phyloP scores from a whole-genome alignment of 2,113 vertebrate genomes.

The Erythrolamprus reginae region DNA sequence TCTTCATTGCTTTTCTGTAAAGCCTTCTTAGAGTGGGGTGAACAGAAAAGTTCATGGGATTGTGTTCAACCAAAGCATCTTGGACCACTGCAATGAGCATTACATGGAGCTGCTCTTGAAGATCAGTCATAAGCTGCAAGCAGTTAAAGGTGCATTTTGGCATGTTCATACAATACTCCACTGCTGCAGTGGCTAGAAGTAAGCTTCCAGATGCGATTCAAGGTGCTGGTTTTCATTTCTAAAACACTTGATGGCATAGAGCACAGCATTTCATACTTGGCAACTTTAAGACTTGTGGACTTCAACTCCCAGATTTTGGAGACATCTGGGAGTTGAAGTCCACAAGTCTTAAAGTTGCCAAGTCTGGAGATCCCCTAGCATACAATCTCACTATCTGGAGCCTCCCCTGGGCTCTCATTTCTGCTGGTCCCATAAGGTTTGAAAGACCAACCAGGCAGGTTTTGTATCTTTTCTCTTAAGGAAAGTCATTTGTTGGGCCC shows the following conservation, averaged over 20 bases:
- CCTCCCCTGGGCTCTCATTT: background rate
- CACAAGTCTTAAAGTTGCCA: too few species aligned
- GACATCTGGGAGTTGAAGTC: too few species aligned
- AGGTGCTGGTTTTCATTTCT: background rate
- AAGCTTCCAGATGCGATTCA: background rate
- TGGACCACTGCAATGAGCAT: background rate
- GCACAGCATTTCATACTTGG: too few species aligned
- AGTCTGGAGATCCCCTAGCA: too few species aligned
- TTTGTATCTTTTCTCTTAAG: background rate
- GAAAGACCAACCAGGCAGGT: background rate
- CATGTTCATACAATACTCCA: background rate
- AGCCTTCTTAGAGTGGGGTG: background rate
- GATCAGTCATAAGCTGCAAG: background rate
- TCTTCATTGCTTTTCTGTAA: background rate
- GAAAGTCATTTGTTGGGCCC: background rate
- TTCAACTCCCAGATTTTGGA: too few species aligned
- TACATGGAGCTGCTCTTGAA: background rate
- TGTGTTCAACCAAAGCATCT: background rate
- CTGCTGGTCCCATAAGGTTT: background rate
- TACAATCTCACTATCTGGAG: too few species aligned
- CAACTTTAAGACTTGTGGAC: too few species aligned
- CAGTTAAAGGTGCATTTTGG: background rate
- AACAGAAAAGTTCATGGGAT: background rate
- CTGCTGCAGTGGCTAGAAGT: background rate
- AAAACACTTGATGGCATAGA: background rate